Base-by-base conservation (phyloP, 2,888 invertebrate species). In the Pyrrhosoma nymphula region DNA sequence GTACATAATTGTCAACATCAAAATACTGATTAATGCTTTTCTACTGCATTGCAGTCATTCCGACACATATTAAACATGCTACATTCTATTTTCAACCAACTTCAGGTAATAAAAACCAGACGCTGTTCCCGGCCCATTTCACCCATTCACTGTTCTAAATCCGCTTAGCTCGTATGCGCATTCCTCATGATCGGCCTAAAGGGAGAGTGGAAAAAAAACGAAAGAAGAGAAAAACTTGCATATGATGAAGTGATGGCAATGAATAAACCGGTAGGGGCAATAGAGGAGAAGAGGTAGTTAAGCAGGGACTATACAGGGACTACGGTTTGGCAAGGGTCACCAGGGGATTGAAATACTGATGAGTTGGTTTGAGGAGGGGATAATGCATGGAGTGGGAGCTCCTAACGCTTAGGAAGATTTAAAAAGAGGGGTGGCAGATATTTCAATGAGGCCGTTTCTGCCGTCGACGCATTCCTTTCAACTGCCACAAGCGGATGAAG, bases 401-500 rank as follows among this genome's bases (percentile, higher is more conserved):
- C 26, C 60, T 26, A 35, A 26, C 20, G 39, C 30, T 82, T 6
- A 89, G 39, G 91, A 91, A 12, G 56, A 56, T 20, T 0, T 55
- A 55, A n/a, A 56, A 30, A 8, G 20, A 91, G 35, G 26, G 26
- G 60, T 1, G 60, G 30, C 16, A 69, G 20, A 39, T 35, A 69
- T 39, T 39, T 63, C 56, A 39, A 63, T 35, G 93, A 69, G 26
- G 91, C 91, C 12, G 91, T 63, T 91, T 20, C 55, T n/a, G 14
- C 30, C 82, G 35, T 82, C 82, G 82, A 82, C 82, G 82, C 82
- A 20, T 91, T 35, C 60, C 63, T 63, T 91, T 91, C 47, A 75
- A 63, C 69, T 69, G 93, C 63, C 69, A 93, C 18, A 39, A 75
- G 93, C 93, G 69, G 47, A 69, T 75, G 75, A 89, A 88, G 69